Conservation (phyloP, 2,888 invertebrate genomes). For the Eulithis testata region DNA sequence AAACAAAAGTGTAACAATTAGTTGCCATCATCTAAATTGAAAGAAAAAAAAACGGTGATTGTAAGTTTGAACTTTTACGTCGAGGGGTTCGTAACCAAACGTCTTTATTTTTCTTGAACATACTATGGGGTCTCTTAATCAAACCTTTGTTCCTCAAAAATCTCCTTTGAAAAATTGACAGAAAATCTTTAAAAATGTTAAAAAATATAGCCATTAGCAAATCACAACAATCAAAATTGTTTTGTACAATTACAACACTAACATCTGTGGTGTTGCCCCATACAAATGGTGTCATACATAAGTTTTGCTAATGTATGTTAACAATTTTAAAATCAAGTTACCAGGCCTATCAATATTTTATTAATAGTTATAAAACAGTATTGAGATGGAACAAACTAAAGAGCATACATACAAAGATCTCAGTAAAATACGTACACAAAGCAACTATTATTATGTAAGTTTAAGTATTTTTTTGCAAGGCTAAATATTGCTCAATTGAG, state of each 20-base stretch:
- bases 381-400: constrained; percentile 74
- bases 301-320: background rate
- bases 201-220: too few relatives aligned
- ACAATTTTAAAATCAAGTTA: background rate
- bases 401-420: constrained; percentile 68
- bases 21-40: too few relatives aligned
- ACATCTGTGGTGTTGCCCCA: background rate
- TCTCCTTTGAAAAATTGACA: too few relatives aligned
- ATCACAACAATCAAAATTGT: too few relatives aligned
- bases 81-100: too few relatives aligned
- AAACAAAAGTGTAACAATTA: background rate
- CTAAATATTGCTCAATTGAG: constrained; percentile 40
- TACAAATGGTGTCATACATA: background rate
- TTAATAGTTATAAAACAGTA: constrained; percentile 58
- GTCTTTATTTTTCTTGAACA: too few relatives aligned
- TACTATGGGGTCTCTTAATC: too few relatives aligned
- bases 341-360: constrained; percentile 35
- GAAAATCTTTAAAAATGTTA: too few relatives aligned
- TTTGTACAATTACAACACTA: too few relatives aligned
- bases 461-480: constrained; percentile 52
- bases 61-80: too few relatives aligned
- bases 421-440: constrained; percentile 72
- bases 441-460: constrained; percentile 57
- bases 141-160: too few relatives aligned
- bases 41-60: too few relatives aligned